Conservation (phyloP, 1,140 invertebrate species). For the Saxidomus purpurata region DNA sequence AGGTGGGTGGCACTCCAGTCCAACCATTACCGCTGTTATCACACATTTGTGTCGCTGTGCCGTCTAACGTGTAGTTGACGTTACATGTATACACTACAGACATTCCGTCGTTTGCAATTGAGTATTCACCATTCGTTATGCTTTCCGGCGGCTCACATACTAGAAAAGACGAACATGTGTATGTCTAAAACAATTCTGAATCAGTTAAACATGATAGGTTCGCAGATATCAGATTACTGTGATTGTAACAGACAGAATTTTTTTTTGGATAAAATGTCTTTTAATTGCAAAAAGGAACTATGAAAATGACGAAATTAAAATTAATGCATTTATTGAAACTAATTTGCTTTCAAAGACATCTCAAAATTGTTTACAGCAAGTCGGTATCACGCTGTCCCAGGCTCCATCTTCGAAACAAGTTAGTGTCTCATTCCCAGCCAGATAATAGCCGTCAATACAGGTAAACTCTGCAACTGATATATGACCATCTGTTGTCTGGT, state of each 20-base stretch:
- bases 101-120: conserved; percentile 17
- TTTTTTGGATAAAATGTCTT: no score
- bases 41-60: not conserved
- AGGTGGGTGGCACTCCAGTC: not conserved
- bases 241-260: no score
- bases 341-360: no score
- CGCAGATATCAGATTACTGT: no score
- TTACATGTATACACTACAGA: conserved; percentile 20
- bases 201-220: no score
- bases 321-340: no score
- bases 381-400: not conserved
- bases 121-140: conserved; percentile 9
- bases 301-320: no score
- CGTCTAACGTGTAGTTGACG: conserved; percentile 1
- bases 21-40: conserved; percentile 4
- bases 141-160: conserved; percentile 25
- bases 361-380: no score
- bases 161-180: not conserved
- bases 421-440: not conserved
- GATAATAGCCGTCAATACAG: conserved; percentile 31
- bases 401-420: conserved; percentile 12
- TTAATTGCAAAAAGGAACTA: no score
- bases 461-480: not conserved
- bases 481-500: not conserved
- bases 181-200: no score